Evolutionary conservation across 2,888 invertebrate species (phyloP).

Genomic region (Stratiomys singularior): DNA sequence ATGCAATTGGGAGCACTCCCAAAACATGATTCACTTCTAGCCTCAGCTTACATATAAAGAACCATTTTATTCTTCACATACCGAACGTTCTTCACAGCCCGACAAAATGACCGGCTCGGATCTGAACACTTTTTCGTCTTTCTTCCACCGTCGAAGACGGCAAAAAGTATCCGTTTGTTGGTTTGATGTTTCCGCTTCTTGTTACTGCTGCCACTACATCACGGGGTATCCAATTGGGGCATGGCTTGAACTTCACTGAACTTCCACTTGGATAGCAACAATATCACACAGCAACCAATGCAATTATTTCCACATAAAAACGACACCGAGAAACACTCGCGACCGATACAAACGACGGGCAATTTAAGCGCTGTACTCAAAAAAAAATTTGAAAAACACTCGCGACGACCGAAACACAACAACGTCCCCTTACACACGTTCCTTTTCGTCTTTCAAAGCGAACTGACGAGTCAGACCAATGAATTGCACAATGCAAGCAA

Average conservation of each 20-base stretch:
- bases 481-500: constrained; percentile 14
- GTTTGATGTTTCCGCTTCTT: background rate
- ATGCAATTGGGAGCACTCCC: too few species aligned
- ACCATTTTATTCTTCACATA: background rate
- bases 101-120: constrained; percentile 28
- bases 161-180: background rate
- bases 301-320: background rate
- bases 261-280: constrained; percentile 6
- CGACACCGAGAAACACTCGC: constrained; percentile 14
- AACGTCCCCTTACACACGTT: constrained; percentile 6
- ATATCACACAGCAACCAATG: constrained; percentile 9
- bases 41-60: too few species aligned
- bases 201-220: background rate
- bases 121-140: background rate
- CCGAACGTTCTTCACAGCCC: background rate
- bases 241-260: background rate
- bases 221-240: constrained; percentile 30
- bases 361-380: constrained; percentile 4
- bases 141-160: background rate
- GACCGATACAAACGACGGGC: background rate
- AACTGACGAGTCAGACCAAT: constrained; percentile 24
- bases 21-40: too few species aligned
- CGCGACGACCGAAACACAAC: constrained; percentile 18
- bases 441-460: constrained; percentile 33
- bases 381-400: constrained; percentile 16